Conservation (phyloP, 2,113 vertebrate species). For the Scolopax mira region DNA sequence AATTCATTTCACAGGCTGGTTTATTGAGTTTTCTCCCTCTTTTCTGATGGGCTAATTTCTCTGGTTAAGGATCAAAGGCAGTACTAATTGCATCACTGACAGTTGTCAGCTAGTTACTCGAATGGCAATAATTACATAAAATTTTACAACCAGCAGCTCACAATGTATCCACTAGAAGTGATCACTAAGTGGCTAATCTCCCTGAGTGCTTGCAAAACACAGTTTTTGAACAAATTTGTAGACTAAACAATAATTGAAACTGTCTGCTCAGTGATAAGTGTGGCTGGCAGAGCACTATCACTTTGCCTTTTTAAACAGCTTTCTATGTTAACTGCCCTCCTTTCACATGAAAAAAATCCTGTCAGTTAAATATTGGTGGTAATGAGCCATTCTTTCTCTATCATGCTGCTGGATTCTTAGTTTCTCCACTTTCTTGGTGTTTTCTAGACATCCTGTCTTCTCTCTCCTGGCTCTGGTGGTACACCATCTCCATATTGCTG, state of each 20-base stretch:
- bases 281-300: background rate
- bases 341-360: background rate
- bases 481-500: background rate
- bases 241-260: background rate
- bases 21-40: background rate
- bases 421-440: background rate
- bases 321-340: background rate
- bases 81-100: background rate
- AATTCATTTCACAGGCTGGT: background rate
- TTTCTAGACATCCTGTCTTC: background rate
- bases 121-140: background rate
- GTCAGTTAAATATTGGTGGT: background rate
- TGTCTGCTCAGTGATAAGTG: background rate
- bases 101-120: background rate
- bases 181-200: background rate
- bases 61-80: background rate
- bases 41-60: background rate
- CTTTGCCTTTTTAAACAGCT: background rate
- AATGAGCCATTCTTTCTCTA: background rate
- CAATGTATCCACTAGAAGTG: background rate
- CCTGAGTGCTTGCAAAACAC: background rate
- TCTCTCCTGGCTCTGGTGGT: background rate
- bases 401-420: background rate
- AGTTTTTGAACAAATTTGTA: background rate
- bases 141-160: background rate